Conservation (phyloP, 92 coral and sea anemone species). For the Pocillopora grandis region DNA sequence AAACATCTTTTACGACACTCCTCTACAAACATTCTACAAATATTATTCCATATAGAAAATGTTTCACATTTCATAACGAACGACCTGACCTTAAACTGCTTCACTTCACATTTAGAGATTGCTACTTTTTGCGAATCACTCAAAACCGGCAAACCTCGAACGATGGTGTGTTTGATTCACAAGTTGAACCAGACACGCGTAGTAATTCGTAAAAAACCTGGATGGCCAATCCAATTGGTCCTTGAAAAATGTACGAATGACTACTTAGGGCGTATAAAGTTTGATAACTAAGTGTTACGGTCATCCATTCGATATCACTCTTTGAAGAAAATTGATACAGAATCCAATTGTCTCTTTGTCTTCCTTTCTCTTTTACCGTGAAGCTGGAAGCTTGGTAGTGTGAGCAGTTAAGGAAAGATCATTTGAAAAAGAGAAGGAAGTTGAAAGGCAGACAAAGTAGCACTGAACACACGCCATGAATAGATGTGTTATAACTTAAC, state of each 20-base stretch:
- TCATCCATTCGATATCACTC: too few species aligned
- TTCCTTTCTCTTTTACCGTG: neutral
- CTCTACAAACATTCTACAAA: neutral
- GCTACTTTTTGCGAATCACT: neutral
- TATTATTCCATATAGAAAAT: neutral
- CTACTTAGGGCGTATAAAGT: too few species aligned
- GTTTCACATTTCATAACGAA: neutral
- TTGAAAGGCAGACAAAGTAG: neutral
- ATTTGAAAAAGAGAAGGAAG: neutral
- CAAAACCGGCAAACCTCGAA: slow-evolving; percentile 9
- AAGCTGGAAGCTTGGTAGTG: neutral
- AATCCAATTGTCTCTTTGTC: too few species aligned
- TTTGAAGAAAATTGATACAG: too few species aligned
- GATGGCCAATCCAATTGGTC: too few species aligned
- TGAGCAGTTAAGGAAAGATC: neutral
- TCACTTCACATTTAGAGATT: neutral
- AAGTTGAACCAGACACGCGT: too few species aligned
- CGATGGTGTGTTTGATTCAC: too few species aligned
- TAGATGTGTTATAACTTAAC: neutral
- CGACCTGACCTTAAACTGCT: neutral
- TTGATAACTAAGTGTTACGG: too few species aligned
- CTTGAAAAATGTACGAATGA: too few species aligned
- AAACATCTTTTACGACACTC: neutral
- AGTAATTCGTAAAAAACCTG: too few species aligned
- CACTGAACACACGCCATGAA: neutral